A percentile compares a stretch with the other conserved stretches of the same genome.
phyloP scores from a whole-genome alignment of 2,888 invertebrate species.

The Apodemia duryi region DNA sequence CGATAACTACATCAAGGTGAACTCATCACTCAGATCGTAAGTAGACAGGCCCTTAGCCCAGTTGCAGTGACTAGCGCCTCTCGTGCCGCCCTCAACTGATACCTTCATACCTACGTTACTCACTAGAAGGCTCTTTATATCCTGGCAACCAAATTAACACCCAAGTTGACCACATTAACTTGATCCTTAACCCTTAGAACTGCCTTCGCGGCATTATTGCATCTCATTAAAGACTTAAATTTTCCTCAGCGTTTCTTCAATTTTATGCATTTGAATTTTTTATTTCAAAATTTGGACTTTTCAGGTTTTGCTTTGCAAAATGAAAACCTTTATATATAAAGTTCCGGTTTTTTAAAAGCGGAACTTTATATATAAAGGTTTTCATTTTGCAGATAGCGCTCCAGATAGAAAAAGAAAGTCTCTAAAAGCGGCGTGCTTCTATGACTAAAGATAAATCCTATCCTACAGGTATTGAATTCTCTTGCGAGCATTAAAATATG shows the following conservation, averaged over 20 bases:
- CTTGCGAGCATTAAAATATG: no score
- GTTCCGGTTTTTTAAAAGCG: no score
- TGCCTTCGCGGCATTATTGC: conserved; percentile 28
- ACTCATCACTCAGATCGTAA: conserved; percentile 41
- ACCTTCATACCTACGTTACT: conserved; percentile 31
- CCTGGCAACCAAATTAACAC: conserved; percentile 25
- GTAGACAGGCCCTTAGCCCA: conserved; percentile 62
- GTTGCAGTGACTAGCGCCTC: conserved; percentile 45
- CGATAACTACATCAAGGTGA: conserved; percentile 28
- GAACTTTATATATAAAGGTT: background rate
- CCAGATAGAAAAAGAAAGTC: no score
- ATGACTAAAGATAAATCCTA: no score
- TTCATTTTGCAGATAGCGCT: background rate
- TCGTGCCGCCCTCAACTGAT: conserved; percentile 43
- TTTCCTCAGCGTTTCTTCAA: conserved; percentile 10
- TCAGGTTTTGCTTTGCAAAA: background rate
- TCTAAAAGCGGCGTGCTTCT: no score
- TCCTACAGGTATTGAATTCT: no score
- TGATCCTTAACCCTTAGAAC: conserved; percentile 24
- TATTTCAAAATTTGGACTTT: background rate
- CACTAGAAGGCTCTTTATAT: conserved; percentile 28
- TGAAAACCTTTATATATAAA: background rate
- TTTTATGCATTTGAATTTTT: background rate
- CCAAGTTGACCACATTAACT: conserved; percentile 26
- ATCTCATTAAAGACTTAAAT: conserved; percentile 32